These are phyloP conservation scores for Tiliacea aurago DNA, from an alignment of 2,888 invertebrate species.

Conservation along the genomic window DNA sequence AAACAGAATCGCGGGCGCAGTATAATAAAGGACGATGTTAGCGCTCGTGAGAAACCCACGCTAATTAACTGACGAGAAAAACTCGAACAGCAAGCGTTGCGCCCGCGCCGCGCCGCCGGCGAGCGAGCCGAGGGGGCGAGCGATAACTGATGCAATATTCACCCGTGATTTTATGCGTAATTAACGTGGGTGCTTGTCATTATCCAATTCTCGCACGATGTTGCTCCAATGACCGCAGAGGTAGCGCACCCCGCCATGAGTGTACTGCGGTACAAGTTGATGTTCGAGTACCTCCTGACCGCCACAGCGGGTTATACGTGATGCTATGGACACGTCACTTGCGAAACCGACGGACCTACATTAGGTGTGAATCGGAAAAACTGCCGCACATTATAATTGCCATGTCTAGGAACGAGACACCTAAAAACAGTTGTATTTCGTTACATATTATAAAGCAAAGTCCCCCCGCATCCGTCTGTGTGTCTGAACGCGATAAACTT, in stretches of 20 bases:
- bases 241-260: not conserved
- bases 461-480: no score
- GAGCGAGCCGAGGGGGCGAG: not conserved
- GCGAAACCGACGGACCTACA: no score
- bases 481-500: no score
- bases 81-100: constrained; percentile 50
- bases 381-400: no score
- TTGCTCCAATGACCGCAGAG: not conserved
- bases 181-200: not conserved
- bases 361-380: no score
- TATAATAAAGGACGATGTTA: constrained; percentile 72
- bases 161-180: not conserved
- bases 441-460: no score
- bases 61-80: constrained; percentile 80
- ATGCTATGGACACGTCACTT: no score
- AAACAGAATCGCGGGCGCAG: constrained; percentile 74
- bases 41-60: constrained; percentile 80
- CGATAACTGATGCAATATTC: not conserved
- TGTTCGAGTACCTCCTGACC: not conserved
- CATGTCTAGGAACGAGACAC: no score
- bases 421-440: no score
- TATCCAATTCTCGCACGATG: constrained; percentile 10
- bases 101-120: constrained; percentile 3
- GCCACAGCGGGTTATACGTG: not conserved
- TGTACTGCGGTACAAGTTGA: not conserved